Conservation (phyloP, 2,888 invertebrate species). For the Machimus atricapillus region DNA sequence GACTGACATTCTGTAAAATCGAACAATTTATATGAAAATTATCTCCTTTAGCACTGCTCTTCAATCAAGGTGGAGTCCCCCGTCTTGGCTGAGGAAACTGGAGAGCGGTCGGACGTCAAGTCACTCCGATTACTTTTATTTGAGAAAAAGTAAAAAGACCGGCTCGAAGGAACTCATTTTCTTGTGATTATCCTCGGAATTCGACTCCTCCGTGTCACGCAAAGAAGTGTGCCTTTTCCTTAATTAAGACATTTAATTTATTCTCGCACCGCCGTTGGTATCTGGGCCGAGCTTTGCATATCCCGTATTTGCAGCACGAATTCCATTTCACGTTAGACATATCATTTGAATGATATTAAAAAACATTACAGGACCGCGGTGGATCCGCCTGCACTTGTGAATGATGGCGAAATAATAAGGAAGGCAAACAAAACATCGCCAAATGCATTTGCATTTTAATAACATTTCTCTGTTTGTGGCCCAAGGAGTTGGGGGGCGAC, state of each 20-base stretch:
- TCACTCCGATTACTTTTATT: neutral
- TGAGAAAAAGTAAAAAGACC: neutral
- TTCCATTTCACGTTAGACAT: slow-evolving; percentile 4
- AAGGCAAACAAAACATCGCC: slow-evolving; percentile 12
- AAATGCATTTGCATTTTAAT: slow-evolving; percentile 35
- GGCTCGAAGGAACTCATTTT: neutral
- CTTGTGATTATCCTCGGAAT: neutral
- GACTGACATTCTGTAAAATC: slow-evolving; percentile 32
- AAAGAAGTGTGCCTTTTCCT: slow-evolving; percentile 3
- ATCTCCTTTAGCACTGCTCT: neutral
- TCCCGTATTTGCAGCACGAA: neutral
- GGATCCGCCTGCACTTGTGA: slow-evolving; percentile 8
- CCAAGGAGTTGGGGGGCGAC: neutral
- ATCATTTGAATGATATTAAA: slow-evolving; percentile 30
- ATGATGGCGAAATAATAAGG: slow-evolving; percentile 13
- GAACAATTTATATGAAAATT: slow-evolving; percentile 42
- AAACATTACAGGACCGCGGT: slow-evolving; percentile 2
- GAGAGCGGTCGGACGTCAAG: neutral
- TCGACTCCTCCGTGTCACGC: neutral
- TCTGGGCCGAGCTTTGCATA: neutral
- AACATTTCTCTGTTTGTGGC: slow-evolving; percentile 8
- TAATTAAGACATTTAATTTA: slow-evolving; percentile 33
- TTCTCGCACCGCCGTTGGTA: neutral
- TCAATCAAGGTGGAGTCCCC: neutral
- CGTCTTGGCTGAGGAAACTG: neutral